Evolutionary conservation across 2,797 vertebrate genomes (phyloP).

Genomic region (Bucorvus abyssinicus): DNA sequence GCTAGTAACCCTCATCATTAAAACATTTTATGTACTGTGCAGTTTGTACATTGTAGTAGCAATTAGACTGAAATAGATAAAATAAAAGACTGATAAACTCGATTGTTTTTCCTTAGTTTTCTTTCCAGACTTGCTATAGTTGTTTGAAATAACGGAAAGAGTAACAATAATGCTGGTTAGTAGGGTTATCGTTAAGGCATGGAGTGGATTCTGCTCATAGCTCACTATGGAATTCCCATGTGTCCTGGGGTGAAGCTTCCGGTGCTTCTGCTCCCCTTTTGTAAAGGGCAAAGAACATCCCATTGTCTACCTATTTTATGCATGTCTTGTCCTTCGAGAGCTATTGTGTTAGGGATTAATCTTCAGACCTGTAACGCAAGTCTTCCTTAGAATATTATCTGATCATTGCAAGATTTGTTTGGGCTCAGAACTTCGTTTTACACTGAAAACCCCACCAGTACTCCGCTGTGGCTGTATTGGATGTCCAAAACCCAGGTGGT

Average conservation of each 20-base stretch:
- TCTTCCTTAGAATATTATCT: neutral
- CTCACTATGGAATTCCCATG: neutral
- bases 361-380: neutral
- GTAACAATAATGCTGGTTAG: neutral
- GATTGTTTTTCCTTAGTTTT: conserved; percentile 9
- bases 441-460: neutral
- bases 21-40: conserved; percentile 33
- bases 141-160: neutral
- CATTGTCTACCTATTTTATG: neutral
- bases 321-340: neutral
- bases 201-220: neutral
- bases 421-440: neutral
- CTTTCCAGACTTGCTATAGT: conserved; percentile 2
- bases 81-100: conserved; percentile 30
- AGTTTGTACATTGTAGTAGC: neutral
- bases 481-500: neutral
- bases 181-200: neutral
- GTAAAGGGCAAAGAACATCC: neutral
- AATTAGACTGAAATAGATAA: neutral
- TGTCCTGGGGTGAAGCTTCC: neutral
- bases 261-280: neutral
- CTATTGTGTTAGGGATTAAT: neutral
- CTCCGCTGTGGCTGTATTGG: neutral
- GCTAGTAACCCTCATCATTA: conserved; percentile 37
- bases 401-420: neutral